Conservation (phyloP, 35 echinoderm and acorn worm genomes). For the Holothuria glaberrima region DNA sequence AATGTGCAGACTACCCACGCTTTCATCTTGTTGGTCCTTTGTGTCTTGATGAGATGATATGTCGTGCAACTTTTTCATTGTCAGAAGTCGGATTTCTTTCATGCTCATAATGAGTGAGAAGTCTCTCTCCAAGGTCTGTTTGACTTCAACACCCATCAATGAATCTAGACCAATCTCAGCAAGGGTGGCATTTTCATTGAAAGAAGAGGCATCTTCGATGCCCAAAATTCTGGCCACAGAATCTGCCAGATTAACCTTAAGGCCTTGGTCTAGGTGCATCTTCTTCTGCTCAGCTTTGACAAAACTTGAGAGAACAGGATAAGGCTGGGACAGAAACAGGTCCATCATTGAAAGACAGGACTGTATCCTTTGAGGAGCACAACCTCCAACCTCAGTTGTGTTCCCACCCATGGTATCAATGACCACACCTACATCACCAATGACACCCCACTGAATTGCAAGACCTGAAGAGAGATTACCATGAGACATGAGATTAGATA, state of each 20-base stretch:
- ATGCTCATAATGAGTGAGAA: constrained; percentile 74
- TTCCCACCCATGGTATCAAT: constrained; percentile 84
- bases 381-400: constrained; percentile 66
- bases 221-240: constrained; percentile 84
- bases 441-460: constrained; percentile 94
- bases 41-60: constrained; percentile 9
- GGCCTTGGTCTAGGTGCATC: neutral
- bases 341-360: constrained; percentile 83
- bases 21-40: neutral
- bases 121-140: constrained; percentile 88
- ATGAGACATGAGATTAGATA: neutral
- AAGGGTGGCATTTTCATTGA: constrained; percentile 73
- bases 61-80: constrained; percentile 78
- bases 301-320: constrained; percentile 80
- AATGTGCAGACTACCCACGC: neutral
- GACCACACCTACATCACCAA: constrained; percentile 93
- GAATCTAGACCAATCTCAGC: constrained; percentile 89
- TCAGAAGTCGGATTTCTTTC: constrained; percentile 76
- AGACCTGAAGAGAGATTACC: constrained; percentile 53
- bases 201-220: constrained; percentile 63
- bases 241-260: constrained; percentile 58
- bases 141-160: constrained; percentile 88
- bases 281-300: constrained; percentile 59
- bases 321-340: constrained; percentile 71
- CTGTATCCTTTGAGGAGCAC: constrained; percentile 73